These are phyloP conservation scores for Tinea semifulvella DNA, from an alignment of 2,888 invertebrate genomes.

Conservation along the genomic window DNA sequence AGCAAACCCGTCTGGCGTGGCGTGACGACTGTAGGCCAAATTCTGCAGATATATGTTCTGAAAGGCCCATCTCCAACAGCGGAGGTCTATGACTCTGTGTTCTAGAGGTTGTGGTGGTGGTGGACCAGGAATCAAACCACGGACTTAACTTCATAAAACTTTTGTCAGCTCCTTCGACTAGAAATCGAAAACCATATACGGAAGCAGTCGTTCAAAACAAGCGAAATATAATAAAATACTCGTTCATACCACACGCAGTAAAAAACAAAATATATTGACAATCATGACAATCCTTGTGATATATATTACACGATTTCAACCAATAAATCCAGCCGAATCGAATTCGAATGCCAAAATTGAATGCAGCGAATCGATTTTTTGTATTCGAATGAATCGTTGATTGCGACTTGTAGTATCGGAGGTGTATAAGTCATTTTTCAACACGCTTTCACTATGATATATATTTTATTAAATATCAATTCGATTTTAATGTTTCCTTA, in stretches of 20 bases:
- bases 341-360: slow-evolving; percentile 38
- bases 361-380: slow-evolving; percentile 25
- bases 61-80: too few relatives aligned
- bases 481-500: not conserved
- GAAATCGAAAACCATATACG: too few relatives aligned
- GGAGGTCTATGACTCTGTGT: too few relatives aligned
- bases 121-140: too few relatives aligned
- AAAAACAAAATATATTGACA: slow-evolving; percentile 9
- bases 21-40: too few relatives aligned
- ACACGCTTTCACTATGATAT: slow-evolving; percentile 2
- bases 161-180: too few relatives aligned
- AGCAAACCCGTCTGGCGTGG: too few relatives aligned
- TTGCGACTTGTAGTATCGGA: slow-evolving; percentile 1
- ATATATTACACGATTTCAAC: slow-evolving; percentile 31
- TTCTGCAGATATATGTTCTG: too few relatives aligned
- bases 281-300: not conserved
- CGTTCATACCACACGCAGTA: not conserved
- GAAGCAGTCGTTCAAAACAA: too few relatives aligned
- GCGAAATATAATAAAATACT: too few relatives aligned
- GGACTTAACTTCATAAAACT: too few relatives aligned
- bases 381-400: slow-evolving; percentile 6
- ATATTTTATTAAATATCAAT: slow-evolving; percentile 1
- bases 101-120: too few relatives aligned
- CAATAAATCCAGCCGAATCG: slow-evolving; percentile 43
- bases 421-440: slow-evolving; percentile 6